Percentiles rank a stretch among this genome's conserved stretches.
These are phyloP conservation scores for Artibeus jamaicensis DNA, from an alignment of 2,797 vertebrate genomes.

Conservation along the genomic window DNA sequence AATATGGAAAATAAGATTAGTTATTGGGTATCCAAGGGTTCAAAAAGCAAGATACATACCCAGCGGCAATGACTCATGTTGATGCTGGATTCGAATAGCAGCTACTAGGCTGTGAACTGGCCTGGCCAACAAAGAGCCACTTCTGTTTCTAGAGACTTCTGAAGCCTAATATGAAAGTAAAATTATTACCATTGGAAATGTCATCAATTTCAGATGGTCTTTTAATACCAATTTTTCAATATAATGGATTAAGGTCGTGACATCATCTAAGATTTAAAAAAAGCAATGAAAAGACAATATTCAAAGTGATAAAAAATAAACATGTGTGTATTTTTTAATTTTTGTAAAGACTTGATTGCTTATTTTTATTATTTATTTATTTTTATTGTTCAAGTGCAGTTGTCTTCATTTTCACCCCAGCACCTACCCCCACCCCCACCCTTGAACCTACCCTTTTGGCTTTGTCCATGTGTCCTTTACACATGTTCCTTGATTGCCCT, in stretches of 20 bases:
- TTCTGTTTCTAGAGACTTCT: constrained; percentile 94
- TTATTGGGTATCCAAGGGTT: not conserved
- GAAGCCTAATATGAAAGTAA: constrained; percentile 88
- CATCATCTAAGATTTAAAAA: not conserved
- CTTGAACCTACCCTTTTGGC: too few species aligned
- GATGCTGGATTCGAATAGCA: constrained; percentile 92
- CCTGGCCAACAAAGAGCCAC: constrained; percentile 89
- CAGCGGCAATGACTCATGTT: constrained; percentile 88
- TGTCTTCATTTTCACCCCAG: too few species aligned
- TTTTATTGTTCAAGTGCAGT: too few species aligned
- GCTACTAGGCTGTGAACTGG: constrained; percentile 93
- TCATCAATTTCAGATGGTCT: not conserved
- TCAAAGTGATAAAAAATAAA: not conserved
- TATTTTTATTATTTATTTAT: too few species aligned
- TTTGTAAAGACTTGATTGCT: too few species aligned
- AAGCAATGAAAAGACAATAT: not conserved
- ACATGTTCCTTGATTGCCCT: too few species aligned
- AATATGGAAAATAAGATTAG: not conserved
- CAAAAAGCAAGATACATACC: constrained; percentile 75
- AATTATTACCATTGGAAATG: constrained; percentile 23
- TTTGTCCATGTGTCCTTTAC: too few species aligned
- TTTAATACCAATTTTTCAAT: constrained; percentile 27
- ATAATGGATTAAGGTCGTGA: not conserved
- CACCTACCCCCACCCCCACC: too few species aligned
- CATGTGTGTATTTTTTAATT: not conserved